Base-by-base conservation (phyloP, 2,888 invertebrate genomes). In the Tenodera sinensis region DNA sequence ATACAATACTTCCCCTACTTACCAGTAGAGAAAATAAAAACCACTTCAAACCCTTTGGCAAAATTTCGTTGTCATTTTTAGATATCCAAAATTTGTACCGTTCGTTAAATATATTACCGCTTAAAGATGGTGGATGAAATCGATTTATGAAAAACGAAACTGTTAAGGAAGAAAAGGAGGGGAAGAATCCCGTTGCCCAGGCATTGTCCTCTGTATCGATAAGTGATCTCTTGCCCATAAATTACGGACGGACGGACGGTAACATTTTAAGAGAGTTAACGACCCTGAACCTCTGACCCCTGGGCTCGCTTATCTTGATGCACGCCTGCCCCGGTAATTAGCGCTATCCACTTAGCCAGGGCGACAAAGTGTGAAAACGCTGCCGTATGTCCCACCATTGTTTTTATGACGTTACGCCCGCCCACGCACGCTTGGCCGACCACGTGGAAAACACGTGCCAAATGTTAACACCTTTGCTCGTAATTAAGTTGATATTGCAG, bases 371-470 rank as follows among this genome's bases (percentile, higher is more conserved):
- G 87, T 87, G 87, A 87, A 87, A 87, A 87, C 83, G 83, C n/a
- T 71, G 27, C 42, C 30, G 30, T 87, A 20, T 71, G 54, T 71
- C 30, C 84, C 30, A 25, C 28, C 84, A 84, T 4, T 8, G 54
- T 71, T 71, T 20, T 71, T 71, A 71, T 71, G 54, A 42, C 25
- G 34, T 27, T 12, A 7, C 47, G 27, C 47, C 47, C 47, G 27
- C 47, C 47, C 42, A 47, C 27, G 28, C 83, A 87, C 87, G 87
- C 87, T 82, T 87, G 83, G 88, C 30, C 83, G 30, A 28, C 83
- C 85, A 42, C 89, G 89, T 89, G 89, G 89, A 89, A 86, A 82
- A 84, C 85, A 86, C 86, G 85, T 86, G 86, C 30, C 30, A 82
- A 88, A 71, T 71, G 54, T 71, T 20, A 71, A 71, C 54, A 71